Percentiles rank a stretch among this genome's conserved stretches.
These are phyloP conservation scores for Mormyrus hasselquistii DNA, from an alignment of 2,797 vertebrate genomes.

Conservation along the genomic window DNA sequence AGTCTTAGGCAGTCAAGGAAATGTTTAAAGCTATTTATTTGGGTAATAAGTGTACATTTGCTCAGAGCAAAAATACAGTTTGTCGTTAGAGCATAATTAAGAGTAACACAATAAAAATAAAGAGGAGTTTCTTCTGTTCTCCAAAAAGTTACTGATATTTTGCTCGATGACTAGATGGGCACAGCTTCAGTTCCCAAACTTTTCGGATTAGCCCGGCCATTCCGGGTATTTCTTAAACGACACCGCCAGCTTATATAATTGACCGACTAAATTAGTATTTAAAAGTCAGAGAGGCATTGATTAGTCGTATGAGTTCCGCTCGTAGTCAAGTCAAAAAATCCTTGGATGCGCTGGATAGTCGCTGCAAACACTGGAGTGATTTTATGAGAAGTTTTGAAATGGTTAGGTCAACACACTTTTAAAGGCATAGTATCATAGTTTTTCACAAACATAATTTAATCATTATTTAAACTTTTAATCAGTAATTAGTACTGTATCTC, in stretches of 20 bases:
- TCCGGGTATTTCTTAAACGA: neutral
- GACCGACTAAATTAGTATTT: neutral
- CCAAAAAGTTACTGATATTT: neutral
- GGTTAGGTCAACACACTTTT: neutral
- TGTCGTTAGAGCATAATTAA: neutral
- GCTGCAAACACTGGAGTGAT: neutral
- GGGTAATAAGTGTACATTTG: neutral
- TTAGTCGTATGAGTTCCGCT: neutral
- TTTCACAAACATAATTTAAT: neutral
- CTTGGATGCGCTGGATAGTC: neutral
- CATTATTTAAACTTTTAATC: neutral
- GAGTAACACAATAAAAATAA: neutral
- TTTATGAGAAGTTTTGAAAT: neutral
- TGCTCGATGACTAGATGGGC: neutral
- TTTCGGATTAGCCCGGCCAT: neutral
- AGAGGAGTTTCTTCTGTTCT: neutral
- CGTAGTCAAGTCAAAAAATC: neutral
- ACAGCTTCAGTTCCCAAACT: neutral
- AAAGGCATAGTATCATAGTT: neutral
- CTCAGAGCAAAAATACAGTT: neutral
- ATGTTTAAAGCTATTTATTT: neutral
- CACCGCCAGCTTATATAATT: neutral
- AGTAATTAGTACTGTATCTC: neutral
- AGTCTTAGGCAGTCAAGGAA: neutral
- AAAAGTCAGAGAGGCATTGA: neutral